phyloP scores from a whole-genome alignment of 1,140 invertebrate species.

The Batillaria attramentaria region DNA sequence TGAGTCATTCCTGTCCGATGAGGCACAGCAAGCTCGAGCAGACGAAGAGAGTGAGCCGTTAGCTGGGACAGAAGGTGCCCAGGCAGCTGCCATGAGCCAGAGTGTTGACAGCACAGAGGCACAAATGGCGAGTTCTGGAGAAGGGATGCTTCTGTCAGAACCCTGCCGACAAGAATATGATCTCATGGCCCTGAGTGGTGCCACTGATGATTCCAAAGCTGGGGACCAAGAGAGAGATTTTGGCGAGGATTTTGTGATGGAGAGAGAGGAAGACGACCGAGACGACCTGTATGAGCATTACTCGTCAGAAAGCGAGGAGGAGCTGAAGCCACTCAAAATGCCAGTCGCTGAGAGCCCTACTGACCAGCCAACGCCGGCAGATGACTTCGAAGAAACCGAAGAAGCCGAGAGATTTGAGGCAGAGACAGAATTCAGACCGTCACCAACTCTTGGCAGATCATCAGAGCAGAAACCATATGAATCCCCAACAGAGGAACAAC shows the following conservation, averaged over 20 bases:
- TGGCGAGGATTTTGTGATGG: no score
- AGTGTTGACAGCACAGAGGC: conserved; percentile 3
- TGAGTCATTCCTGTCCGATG: no score
- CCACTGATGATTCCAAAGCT: neutral
- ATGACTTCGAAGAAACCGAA: neutral
- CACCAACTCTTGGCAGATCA: conserved; percentile 9
- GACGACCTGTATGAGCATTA: conserved; percentile 30
- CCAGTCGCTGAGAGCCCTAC: conserved; percentile 29
- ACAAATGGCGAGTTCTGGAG: conserved; percentile 7
- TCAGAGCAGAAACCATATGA: conserved; percentile 12
- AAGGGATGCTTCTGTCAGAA: conserved; percentile 16
- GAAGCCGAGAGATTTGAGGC: neutral
- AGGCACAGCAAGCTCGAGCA: neutral
- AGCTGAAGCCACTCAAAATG: conserved; percentile 26
- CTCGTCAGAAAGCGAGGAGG: conserved; percentile 23
- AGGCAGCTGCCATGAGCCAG: neutral
- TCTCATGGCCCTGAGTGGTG: conserved; percentile 29
- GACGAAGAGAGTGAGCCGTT: neutral
- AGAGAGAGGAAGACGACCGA: conserved; percentile 3
- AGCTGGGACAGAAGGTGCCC: no score
- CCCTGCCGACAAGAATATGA: conserved; percentile 22
- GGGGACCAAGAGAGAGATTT: conserved; percentile 14
- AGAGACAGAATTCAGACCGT: conserved; percentile 4
- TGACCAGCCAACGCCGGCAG: neutral
- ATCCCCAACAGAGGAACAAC: conserved; percentile 17